Percentiles rank a stretch among this genome's conserved stretches.
Conservation (phyloP, 2,888 invertebrate species). For the Ecdyonurus torrentis region DNA sequence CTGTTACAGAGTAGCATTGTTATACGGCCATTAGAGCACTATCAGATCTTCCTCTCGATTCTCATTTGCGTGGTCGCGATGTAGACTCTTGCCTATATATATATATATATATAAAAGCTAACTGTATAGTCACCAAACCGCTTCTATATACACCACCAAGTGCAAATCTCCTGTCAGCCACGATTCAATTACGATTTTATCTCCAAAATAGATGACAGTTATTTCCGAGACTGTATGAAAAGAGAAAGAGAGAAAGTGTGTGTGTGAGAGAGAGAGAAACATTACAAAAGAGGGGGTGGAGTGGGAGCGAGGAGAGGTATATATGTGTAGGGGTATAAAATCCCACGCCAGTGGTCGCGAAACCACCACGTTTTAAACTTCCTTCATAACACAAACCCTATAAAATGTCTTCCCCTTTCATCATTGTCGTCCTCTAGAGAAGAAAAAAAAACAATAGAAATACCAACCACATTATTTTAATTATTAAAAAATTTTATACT, state of each 20-base stretch:
- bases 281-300: not conserved
- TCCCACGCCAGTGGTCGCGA: not conserved
- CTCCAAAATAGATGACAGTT: constrained; percentile 33
- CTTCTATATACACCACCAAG: constrained; percentile 11
- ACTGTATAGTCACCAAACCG: not conserved
- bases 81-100: not conserved
- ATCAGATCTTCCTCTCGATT: not conserved
- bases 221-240: constrained; percentile 21
- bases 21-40: constrained; percentile 2
- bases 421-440: not conserved
- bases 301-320: not conserved
- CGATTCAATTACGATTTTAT: constrained; percentile 33
- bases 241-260: constrained; percentile 1
- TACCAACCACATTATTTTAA: not conserved
- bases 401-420: not conserved
- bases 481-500: too few relatives aligned
- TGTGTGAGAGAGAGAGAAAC: not conserved
- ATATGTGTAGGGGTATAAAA: not conserved
- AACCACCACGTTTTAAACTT: not conserved
- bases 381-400: not conserved
- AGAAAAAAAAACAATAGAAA: not conserved
- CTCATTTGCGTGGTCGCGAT: not conserved
- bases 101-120: not conserved
- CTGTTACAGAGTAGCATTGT: constrained; percentile 2
- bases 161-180: constrained; percentile 32